These are phyloP conservation scores for Chaetops frenatus DNA, from an alignment of 2,113 vertebrate species.

Conservation along the genomic window DNA sequence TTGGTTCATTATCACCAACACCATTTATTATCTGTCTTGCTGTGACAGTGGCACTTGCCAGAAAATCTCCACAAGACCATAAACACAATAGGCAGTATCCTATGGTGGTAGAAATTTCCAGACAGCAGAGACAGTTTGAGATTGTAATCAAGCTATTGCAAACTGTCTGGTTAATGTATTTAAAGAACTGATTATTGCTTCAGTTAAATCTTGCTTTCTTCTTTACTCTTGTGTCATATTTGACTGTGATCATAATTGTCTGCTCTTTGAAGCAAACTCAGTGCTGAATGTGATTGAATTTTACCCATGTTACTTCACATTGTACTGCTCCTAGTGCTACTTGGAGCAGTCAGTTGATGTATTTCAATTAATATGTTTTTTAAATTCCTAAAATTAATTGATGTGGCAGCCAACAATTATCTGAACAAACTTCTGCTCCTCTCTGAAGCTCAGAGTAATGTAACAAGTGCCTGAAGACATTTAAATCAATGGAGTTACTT, in stretches of 20 bases:
- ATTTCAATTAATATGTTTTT: neutral
- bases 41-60: neutral
- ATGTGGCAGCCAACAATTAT: neutral
- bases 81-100: neutral
- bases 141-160: neutral
- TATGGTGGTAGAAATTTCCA: neutral
- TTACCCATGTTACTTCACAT: neutral
- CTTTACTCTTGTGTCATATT: neutral
- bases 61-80: neutral
- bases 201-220: neutral
- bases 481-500: neutral
- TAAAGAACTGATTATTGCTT: neutral
- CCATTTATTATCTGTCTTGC: neutral
- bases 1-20: neutral
- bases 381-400: neutral
- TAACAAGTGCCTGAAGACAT: neutral
- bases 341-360: neutral
- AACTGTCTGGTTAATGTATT: neutral
- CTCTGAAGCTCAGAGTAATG: neutral
- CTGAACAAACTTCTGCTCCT: neutral
- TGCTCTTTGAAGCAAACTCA: neutral
- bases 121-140: neutral
- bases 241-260: fast-evolving
- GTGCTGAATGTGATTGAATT: neutral
- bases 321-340: neutral